phyloP scores from a whole-genome alignment of 92 coral and sea anemone genomes.

The Actinernus sp. region DNA sequence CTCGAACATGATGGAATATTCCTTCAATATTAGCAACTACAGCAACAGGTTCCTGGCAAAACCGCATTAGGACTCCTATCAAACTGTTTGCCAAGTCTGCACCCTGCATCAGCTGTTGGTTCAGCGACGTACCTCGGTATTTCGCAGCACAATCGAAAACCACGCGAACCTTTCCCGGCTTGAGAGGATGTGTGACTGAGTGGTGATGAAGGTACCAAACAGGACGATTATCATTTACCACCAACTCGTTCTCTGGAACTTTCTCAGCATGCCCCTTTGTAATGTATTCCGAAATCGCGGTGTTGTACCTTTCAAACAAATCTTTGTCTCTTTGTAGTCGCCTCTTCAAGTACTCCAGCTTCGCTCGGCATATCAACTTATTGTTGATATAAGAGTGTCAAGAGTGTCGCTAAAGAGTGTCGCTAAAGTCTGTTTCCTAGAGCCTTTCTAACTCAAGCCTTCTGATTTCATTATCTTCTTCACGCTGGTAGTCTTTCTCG shows the following conservation, averaged over 20 bases:
- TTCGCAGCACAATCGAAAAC: too few species aligned
- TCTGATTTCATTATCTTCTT: constrained; percentile 12
- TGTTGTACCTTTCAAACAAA: constrained; percentile 53
- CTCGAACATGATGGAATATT: constrained; percentile 61
- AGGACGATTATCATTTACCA: constrained; percentile 15
- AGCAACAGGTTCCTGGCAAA: constrained; percentile 39
- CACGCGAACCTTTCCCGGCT: too few species aligned
- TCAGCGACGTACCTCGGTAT: too few species aligned
- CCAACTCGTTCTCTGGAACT: constrained; percentile 39
- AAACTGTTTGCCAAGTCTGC: constrained; percentile 43
- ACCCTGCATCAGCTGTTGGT: constrained; percentile 44
- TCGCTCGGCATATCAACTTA: too few species aligned
- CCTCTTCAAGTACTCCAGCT: too few species aligned
- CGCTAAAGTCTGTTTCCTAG: constrained; percentile 48
- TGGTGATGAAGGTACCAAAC: constrained; percentile 63
- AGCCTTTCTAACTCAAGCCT: too few species aligned
- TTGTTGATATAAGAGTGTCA: too few species aligned
- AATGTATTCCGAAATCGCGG: constrained; percentile 53
- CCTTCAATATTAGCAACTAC: constrained; percentile 50
- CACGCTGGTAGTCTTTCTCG: too few species aligned
- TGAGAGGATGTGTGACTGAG: too few species aligned
- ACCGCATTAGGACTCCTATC: constrained; percentile 48
- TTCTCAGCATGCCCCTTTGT: constrained; percentile 56
- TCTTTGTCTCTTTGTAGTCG: constrained; percentile 39
- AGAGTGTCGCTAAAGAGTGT: too few species aligned